Percentiles rank a stretch among this genome's conserved stretches.
Evolutionary conservation across 2,797 vertebrate genomes (phyloP).

Genomic region (Dromococcyx pavoninus): DNA sequence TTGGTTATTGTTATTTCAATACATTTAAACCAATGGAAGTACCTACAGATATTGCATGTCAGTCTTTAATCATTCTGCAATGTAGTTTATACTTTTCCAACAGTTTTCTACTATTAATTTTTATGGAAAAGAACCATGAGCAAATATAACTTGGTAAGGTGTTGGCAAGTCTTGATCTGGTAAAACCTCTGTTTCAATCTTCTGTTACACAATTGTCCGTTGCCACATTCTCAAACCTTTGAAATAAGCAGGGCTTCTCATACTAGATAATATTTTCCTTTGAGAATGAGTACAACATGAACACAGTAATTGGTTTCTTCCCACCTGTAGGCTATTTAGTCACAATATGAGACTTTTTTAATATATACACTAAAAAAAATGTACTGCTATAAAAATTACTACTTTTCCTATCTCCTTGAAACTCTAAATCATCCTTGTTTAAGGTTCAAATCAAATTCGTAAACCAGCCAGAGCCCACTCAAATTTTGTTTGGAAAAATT

Average conservation of each 20-base stretch:
- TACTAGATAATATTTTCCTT: background rate
- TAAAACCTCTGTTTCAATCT: background rate
- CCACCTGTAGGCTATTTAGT: background rate
- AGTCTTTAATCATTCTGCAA: background rate
- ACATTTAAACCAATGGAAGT: background rate
- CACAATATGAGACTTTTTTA: background rate
- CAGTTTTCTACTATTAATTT: background rate
- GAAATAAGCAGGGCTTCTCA: background rate
- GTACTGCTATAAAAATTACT: background rate
- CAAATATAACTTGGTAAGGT: background rate
- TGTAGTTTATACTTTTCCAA: background rate
- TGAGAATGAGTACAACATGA: background rate
- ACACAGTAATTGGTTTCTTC: background rate
- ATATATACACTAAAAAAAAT: background rate
- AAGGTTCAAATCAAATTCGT: background rate
- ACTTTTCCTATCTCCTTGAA: background rate
- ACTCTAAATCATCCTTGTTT: background rate
- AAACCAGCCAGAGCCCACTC: background rate
- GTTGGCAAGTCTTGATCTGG: background rate
- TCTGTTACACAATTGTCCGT: background rate
- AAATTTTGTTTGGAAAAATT: background rate
- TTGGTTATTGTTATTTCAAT: background rate
- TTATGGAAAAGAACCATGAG: background rate
- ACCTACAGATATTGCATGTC: fast-evolving
- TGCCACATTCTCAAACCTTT: background rate